A percentile compares a stretch with the other conserved stretches of the same genome.
Evolutionary conservation across 2,797 vertebrate species (phyloP).

Genomic region (Babyrousa celebensis): DNA sequence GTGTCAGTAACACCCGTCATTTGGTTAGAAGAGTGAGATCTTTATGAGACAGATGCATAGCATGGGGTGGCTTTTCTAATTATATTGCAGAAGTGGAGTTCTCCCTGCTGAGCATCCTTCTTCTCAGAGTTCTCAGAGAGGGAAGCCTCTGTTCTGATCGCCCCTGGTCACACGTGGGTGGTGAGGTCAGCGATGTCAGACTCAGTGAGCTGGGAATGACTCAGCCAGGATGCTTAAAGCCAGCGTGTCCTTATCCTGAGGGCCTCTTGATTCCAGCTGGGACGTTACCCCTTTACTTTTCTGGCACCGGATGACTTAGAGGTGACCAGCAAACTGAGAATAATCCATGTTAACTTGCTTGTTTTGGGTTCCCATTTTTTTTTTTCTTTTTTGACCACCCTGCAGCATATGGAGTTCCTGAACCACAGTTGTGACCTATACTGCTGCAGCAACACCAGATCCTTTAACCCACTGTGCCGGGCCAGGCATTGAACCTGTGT

Average conservation of each 20-base stretch:
- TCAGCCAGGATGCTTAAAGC: conserved; percentile 20
- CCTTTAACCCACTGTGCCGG: too few relatives aligned
- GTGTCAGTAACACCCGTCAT: conserved; percentile 27
- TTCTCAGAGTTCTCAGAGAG: not conserved
- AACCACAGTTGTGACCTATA: too few relatives aligned
- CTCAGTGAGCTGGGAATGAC: not conserved
- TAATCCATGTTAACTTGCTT: conserved; percentile 34
- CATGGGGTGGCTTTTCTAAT: not conserved
- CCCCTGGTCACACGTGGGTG: not conserved
- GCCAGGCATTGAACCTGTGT: too few relatives aligned
- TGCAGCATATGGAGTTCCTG: too few relatives aligned
- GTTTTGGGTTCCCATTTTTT: conserved; percentile 44
- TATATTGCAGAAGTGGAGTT: not conserved
- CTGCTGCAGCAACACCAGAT: too few relatives aligned
- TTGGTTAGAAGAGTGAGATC: conserved; percentile 44
- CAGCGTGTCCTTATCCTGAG: conserved; percentile 32
- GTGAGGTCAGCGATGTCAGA: not conserved
- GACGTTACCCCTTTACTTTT: conserved; percentile 25
- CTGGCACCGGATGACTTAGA: conserved; percentile 55
- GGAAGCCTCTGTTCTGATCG: not conserved
- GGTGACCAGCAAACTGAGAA: conserved; percentile 57
- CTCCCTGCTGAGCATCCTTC: not conserved
- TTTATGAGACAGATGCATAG: conserved; percentile 10
- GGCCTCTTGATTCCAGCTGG: not conserved
- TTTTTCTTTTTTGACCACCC: too few relatives aligned